Conservation (phyloP, 1,140 invertebrate genomes). For the Aphelinus atriplicis region DNA sequence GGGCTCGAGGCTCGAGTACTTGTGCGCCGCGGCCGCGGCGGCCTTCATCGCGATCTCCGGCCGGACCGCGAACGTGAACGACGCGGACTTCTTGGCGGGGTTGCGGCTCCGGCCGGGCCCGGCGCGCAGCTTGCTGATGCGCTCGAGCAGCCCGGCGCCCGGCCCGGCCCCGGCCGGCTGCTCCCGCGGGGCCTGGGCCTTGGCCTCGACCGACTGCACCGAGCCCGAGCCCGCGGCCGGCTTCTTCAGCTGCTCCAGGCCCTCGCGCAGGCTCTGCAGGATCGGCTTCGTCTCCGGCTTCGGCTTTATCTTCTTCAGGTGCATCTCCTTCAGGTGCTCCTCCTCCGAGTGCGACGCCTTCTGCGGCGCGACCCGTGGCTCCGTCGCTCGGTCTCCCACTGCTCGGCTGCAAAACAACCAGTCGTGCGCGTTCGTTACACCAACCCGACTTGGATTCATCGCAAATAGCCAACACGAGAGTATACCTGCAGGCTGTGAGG, state of each 20-base stretch:
- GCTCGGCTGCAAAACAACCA: slow-evolving; percentile 53
- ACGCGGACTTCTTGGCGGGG: slow-evolving; percentile 62
- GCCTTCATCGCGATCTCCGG: slow-evolving; percentile 60
- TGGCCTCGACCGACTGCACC: no score
- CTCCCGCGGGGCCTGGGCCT: no score
- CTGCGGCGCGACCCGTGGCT: slow-evolving; percentile 60
- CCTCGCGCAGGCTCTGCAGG: slow-evolving; percentile 58
- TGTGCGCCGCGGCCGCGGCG: slow-evolving; percentile 52
- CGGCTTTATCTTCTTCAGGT: slow-evolving; percentile 63
- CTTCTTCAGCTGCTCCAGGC: slow-evolving; percentile 60
- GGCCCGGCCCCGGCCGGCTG: no score
- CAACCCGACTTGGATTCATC: no score
- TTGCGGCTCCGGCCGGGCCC: slow-evolving; percentile 54
- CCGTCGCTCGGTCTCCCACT: slow-evolving; percentile 61
- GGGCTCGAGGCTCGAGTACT: slow-evolving; percentile 61
- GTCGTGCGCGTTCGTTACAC: no score
- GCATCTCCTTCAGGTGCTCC: slow-evolving; percentile 59
- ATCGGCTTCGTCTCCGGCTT: slow-evolving; percentile 61
- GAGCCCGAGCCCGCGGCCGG: slow-evolving; percentile 43
- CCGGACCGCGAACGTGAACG: slow-evolving; percentile 60
- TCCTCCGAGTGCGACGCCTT: slow-evolving; percentile 50
- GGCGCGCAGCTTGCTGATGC: slow-evolving; percentile 59
- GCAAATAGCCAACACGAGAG: background rate
- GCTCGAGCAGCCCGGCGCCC: slow-evolving; percentile 52
- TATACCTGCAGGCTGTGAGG: slow-evolving; percentile 62